phyloP scores from a whole-genome alignment of 2,113 vertebrate genomes.

The Glaucidium brasilianum region DNA sequence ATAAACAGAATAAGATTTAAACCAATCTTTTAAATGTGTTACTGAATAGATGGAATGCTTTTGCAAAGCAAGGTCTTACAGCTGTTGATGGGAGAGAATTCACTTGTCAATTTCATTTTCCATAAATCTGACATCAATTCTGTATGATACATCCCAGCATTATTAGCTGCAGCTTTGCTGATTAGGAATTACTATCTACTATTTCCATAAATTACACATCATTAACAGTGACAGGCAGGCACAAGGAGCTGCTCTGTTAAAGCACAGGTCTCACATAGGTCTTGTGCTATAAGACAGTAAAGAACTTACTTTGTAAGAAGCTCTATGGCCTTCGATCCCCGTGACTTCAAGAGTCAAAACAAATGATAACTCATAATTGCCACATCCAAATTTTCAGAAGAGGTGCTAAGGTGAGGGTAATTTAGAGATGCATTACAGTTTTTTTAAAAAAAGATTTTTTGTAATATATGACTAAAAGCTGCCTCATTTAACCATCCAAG shows the following conservation, averaged over 20 bases:
- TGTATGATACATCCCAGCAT: not conserved
- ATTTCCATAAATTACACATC: conserved; percentile 43
- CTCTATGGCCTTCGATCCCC: not conserved
- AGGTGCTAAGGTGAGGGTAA: conserved; percentile 11
- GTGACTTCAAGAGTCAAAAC: conserved; percentile 29
- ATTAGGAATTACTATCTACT: conserved; percentile 39
- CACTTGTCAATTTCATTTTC: conserved; percentile 26
- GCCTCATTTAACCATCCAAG: not conserved
- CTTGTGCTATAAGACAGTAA: not conserved
- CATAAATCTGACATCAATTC: not conserved
- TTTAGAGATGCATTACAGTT: not conserved
- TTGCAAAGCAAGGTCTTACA: not conserved
- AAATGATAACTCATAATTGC: conserved; percentile 22
- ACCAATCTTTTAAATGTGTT: not conserved
- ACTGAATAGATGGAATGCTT: not conserved
- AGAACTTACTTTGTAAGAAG: not conserved
- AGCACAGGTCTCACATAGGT: not conserved
- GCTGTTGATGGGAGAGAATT: not conserved
- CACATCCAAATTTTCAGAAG: not conserved
- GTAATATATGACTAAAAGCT: not conserved
- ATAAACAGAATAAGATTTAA: not conserved
- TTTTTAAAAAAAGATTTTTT: not conserved
- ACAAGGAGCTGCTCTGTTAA: not conserved
- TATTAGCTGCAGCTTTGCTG: conserved; percentile 15
- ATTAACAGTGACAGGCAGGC: conserved; percentile 38